Percentiles rank a stretch among this genome's conserved stretches.
These are phyloP conservation scores for Cepaea nemoralis DNA, from an alignment of 1,140 invertebrate species.

Conservation along the genomic window DNA sequence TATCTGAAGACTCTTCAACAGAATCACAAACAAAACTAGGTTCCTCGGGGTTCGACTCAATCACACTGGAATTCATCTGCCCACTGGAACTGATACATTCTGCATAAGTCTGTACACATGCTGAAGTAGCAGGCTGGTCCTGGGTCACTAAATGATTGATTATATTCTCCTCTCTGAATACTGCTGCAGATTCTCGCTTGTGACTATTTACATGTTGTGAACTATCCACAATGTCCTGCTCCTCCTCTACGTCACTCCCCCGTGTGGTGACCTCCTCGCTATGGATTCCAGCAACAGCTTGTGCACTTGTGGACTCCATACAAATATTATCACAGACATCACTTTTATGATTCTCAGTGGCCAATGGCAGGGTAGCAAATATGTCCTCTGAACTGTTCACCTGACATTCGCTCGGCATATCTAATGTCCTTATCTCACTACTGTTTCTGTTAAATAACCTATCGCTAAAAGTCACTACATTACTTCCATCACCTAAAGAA, in stretches of 20 bases:
- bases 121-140: background rate
- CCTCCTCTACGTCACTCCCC: background rate
- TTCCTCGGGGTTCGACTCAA: slow-evolving; percentile 12
- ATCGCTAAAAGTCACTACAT: slow-evolving; percentile 25
- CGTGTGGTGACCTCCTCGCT: too few relatives aligned
- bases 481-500: slow-evolving; percentile 21
- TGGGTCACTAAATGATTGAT: background rate
- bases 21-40: slow-evolving; percentile 18
- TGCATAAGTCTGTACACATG: background rate
- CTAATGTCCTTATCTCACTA: slow-evolving; percentile 11
- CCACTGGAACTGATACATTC: slow-evolving; percentile 38
- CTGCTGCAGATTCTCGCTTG: background rate
- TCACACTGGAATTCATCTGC: background rate
- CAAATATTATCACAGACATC: slow-evolving; percentile 38
- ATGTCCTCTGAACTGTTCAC: slow-evolving; percentile 41
- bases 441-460: slow-evolving; percentile 24
- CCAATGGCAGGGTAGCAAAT: slow-evolving; percentile 21
- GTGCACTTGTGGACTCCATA: background rate
- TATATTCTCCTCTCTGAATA: background rate
- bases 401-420: slow-evolving; percentile 13
- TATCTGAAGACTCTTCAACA: slow-evolving; percentile 9
- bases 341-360: background rate
- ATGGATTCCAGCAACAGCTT: background rate
- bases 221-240: slow-evolving; percentile 24
- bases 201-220: slow-evolving; percentile 36